These are phyloP conservation scores for Myocastor coypus DNA, from an alignment of 2,113 vertebrate species.

Conservation along the genomic window DNA sequence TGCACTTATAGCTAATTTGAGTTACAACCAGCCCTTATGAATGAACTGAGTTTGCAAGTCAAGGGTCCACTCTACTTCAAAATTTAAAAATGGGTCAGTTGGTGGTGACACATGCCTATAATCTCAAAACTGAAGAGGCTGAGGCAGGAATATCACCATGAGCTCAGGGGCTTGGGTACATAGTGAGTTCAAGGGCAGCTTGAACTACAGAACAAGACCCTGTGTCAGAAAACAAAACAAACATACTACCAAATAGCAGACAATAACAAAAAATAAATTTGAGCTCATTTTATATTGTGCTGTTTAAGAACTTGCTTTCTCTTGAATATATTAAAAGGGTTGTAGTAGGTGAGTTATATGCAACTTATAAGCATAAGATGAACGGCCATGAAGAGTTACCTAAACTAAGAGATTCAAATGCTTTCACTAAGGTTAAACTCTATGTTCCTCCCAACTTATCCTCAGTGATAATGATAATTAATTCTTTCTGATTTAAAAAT, in stretches of 20 bases:
- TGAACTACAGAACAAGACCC: neutral
- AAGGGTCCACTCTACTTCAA: neutral
- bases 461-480: neutral
- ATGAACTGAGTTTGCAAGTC: neutral
- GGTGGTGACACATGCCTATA: neutral
- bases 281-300: neutral
- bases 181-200: neutral
- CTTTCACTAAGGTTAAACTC: neutral
- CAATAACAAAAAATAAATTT: neutral
- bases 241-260: neutral
- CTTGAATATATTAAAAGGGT: constrained; percentile 17
- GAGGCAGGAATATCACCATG: neutral
- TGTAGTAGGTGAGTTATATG: neutral
- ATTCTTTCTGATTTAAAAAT: neutral
- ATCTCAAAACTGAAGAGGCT: neutral
- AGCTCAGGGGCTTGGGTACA: neutral
- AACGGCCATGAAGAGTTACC: neutral
- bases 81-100: neutral
- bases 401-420: neutral
- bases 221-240: neutral
- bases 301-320: constrained; percentile 8
- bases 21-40: neutral
- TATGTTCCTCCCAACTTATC: neutral
- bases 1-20: neutral
- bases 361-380: neutral